These are phyloP conservation scores for Whitmania pigra DNA, from an alignment of 1,140 invertebrate genomes.

Conservation along the genomic window DNA sequence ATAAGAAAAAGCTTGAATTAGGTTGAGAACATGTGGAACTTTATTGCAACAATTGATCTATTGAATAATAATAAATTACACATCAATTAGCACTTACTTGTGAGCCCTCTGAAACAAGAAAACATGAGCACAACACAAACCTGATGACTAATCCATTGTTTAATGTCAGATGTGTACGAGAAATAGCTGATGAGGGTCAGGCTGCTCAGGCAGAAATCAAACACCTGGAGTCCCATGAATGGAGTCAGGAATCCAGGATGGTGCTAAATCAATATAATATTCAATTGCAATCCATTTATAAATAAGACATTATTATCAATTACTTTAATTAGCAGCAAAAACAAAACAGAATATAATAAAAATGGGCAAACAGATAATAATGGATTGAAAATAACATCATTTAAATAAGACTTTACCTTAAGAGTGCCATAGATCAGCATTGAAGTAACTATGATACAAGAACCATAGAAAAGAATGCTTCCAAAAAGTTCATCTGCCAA, in stretches of 20 bases:
- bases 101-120: too few species aligned
- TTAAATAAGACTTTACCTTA: conserved; percentile 30
- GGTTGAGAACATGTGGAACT: background rate
- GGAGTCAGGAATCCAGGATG: conserved; percentile 68
- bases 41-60: background rate
- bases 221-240: conserved; percentile 74
- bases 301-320: background rate
- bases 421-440: conserved; percentile 69
- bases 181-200: conserved; percentile 65
- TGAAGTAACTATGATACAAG: conserved; percentile 49
- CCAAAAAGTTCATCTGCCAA: background rate
- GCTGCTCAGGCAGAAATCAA: conserved; percentile 71
- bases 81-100: background rate
- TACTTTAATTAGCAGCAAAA: too few species aligned
- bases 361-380: background rate
- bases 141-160: conserved; percentile 39
- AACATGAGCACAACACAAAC: background rate
- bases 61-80: background rate
- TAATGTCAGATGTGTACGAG: conserved; percentile 64
- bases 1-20: background rate
- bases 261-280: conserved; percentile 44
- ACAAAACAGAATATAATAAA: background rate
- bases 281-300: background rate
- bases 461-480: conserved; percentile 5
- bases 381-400: background rate